Evolutionary conservation across 2,797 vertebrate species (phyloP).

Genomic region (Loriculus beryllinus): DNA sequence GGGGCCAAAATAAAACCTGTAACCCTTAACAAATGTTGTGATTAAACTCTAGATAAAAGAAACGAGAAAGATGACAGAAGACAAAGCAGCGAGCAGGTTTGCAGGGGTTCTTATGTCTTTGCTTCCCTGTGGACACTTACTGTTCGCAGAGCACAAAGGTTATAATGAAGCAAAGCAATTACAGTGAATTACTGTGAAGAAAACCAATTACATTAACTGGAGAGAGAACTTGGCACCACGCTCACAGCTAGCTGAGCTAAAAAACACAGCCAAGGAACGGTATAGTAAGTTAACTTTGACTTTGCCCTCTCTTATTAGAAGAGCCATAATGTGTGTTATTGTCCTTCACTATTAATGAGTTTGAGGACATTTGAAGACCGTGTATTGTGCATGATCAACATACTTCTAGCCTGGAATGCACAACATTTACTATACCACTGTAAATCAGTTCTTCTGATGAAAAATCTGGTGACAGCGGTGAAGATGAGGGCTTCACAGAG

Average conservation of each 20-base stretch:
- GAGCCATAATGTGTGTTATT: neutral
- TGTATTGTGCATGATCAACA: neutral
- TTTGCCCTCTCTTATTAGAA: neutral
- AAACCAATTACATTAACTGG: neutral
- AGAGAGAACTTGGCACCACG: neutral
- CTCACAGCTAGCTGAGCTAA: neutral
- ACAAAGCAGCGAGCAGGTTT: neutral
- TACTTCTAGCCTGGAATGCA: neutral
- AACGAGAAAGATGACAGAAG: neutral
- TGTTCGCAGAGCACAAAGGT: neutral
- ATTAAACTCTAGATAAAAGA: neutral
- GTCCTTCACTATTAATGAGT: neutral
- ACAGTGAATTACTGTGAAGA: neutral
- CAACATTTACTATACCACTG: neutral
- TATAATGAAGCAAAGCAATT: neutral
- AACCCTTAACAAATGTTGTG: neutral
- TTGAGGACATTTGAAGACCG: neutral
- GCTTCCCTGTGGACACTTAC: neutral
- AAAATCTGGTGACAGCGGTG: neutral
- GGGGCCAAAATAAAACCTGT: neutral
- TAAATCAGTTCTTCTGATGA: neutral
- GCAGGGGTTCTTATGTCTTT: neutral
- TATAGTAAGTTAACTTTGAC: neutral
- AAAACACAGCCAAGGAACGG: neutral
- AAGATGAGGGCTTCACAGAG: neutral